phyloP scores from a whole-genome alignment of 2,888 invertebrate genomes.

The Linyphia triangularis region DNA sequence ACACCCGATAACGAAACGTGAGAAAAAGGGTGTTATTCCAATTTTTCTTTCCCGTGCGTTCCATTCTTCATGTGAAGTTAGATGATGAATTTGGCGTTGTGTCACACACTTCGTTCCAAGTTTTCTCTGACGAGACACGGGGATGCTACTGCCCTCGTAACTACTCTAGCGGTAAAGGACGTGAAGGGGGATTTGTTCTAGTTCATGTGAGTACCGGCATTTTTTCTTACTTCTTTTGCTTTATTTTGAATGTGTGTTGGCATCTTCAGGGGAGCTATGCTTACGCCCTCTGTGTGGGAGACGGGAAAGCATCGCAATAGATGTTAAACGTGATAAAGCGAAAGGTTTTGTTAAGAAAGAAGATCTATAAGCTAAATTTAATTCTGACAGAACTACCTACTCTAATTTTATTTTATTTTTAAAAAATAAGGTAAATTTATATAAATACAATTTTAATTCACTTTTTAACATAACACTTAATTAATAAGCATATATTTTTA shows the following conservation, averaged over 20 bases:
- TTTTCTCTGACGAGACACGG: neutral
- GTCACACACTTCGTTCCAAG: constrained; percentile 12
- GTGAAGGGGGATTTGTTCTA: constrained; percentile 39
- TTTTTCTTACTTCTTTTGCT: constrained; percentile 13
- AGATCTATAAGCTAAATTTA: too few species aligned
- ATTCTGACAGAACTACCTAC: too few species aligned
- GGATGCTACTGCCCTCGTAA: constrained; percentile 34
- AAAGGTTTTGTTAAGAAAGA: too few species aligned
- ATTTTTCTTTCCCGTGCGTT: neutral
- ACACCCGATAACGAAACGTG: neutral
- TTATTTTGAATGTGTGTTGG: constrained; percentile 40
- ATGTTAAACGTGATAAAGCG: neutral
- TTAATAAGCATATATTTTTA: too few species aligned
- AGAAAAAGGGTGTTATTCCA: neutral
- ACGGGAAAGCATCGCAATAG: neutral
- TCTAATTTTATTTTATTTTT: too few species aligned
- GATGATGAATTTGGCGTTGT: constrained; percentile 22
- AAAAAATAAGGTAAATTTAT: too few species aligned
- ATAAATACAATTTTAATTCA: too few species aligned
- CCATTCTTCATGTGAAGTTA: neutral
- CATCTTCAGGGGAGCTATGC: constrained; percentile 8
- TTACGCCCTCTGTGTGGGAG: constrained; percentile 39
- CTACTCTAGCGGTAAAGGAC: constrained; percentile 48
- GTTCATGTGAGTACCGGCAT: constrained; percentile 4
- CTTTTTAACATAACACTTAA: too few species aligned